These are phyloP conservation scores for Temnothorax nylanderi DNA, from an alignment of 1,140 invertebrate species.

Conservation along the genomic window DNA sequence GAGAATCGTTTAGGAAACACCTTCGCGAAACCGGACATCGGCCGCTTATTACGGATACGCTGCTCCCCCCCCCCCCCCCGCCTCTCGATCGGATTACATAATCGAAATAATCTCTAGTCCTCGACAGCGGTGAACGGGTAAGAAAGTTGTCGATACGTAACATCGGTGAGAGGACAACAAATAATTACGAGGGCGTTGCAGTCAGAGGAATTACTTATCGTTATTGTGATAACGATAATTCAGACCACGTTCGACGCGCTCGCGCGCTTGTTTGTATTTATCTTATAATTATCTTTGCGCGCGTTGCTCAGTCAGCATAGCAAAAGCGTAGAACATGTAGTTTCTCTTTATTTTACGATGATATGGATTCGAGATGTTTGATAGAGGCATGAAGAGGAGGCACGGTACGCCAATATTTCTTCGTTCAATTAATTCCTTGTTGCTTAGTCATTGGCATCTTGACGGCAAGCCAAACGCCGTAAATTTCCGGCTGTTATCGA, in stretches of 20 bases:
- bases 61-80: background rate
- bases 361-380: background rate
- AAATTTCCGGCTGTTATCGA: conserved; percentile 3
- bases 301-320: background rate
- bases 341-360: background rate
- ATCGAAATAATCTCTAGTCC: background rate
- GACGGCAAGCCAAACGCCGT: background rate
- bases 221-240: conserved; percentile 15
- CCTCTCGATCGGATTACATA: background rate
- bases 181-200: background rate
- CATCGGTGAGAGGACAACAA: background rate
- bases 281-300: conserved; percentile 25
- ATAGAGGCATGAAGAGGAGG: background rate
- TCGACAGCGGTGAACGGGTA: background rate
- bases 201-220: background rate
- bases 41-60: background rate
- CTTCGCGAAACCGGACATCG: conserved; percentile 6
- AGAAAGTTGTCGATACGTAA: background rate
- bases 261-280: background rate
- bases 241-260: background rate
- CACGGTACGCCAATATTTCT: background rate
- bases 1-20: conserved; percentile 4
- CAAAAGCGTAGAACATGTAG: background rate
- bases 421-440: background rate
- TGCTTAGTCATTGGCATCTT: background rate